Conservation (phyloP, 2,888 invertebrate genomes). For the Adelphocoris suturalis region DNA sequence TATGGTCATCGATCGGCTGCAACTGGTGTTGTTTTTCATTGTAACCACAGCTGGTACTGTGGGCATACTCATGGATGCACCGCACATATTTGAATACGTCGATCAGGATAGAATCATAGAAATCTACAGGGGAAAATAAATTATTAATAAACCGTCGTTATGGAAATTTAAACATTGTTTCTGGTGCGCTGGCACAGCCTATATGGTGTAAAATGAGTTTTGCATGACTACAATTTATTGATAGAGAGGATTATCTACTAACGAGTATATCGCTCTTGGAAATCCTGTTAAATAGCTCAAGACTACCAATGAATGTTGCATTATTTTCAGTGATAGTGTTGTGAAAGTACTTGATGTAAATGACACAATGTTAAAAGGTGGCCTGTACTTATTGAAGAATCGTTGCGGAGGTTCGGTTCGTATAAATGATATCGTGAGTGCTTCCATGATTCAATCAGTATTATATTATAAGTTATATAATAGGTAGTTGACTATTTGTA, state of each 20-base stretch:
- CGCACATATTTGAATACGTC: conserved; percentile 98
- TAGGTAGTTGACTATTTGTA: neutral
- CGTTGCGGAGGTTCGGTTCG: neutral
- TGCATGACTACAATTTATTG: neutral
- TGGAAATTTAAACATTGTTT: neutral
- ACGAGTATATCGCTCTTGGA: neutral
- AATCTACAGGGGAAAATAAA: conserved; percentile 93
- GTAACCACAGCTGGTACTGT: conserved; percentile 97
- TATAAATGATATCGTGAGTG: conserved; percentile 56
- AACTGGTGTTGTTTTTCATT: conserved; percentile 96
- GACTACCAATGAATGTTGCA: conserved; percentile 9
- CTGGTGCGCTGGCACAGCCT: conserved; percentile 30
- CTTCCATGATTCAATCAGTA: conserved; percentile 63
- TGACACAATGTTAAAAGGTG: neutral
- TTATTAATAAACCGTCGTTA: neutral
- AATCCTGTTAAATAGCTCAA: conserved; percentile 31
- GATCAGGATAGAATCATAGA: conserved; percentile 97
- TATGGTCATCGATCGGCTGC: conserved; percentile 97
- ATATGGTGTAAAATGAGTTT: conserved; percentile 35
- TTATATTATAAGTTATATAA: conserved; percentile 43
- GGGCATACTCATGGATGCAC: conserved; percentile 97
- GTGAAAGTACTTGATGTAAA: neutral
- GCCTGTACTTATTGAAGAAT: neutral
- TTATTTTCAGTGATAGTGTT: conserved; percentile 30
- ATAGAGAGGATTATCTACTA: neutral